phyloP scores from a whole-genome alignment of 2,797 vertebrate species.

The Tiaroga cobitis region DNA sequence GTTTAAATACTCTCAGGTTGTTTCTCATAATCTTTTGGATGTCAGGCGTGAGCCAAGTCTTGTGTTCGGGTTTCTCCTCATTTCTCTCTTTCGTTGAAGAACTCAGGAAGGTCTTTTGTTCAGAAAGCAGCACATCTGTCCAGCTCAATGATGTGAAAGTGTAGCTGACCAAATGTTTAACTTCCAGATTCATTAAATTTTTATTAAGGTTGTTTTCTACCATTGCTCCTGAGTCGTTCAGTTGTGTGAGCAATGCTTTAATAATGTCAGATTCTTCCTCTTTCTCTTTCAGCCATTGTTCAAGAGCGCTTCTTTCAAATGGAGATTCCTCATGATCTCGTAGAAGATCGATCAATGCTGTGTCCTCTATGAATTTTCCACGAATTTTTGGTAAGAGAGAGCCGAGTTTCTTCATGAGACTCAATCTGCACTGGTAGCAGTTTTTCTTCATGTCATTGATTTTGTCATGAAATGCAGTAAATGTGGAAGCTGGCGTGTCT shows the following conservation, averaged over 20 bases:
- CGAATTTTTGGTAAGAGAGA: slow-evolving; percentile 40
- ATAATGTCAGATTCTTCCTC: slow-evolving; percentile 51
- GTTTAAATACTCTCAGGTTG: no score
- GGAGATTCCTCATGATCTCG: not conserved
- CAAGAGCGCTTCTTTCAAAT: slow-evolving; percentile 53
- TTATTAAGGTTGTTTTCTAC: slow-evolving; percentile 12
- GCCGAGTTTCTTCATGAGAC: not conserved
- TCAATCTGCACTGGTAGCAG: not conserved
- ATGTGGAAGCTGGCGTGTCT: not conserved
- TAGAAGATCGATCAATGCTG: slow-evolving; percentile 54
- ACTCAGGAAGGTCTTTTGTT: slow-evolving; percentile 63
- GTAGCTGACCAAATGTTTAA: slow-evolving; percentile 23
- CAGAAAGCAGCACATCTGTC: slow-evolving; percentile 43
- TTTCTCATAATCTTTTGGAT: no score
- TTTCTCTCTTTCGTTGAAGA: not conserved
- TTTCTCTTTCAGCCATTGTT: slow-evolving; percentile 64
- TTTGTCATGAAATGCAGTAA: slow-evolving; percentile 4
- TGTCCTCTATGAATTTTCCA: slow-evolving; percentile 58
- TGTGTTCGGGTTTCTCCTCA: not conserved
- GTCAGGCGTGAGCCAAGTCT: no score
- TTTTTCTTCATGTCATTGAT: slow-evolving; percentile 5
- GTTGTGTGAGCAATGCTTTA: slow-evolving; percentile 54
- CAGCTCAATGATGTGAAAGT: slow-evolving; percentile 50
- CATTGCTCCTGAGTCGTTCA: slow-evolving; percentile 55
- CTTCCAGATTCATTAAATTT: slow-evolving; percentile 4